phyloP scores from a whole-genome alignment of 2,888 invertebrate species.

The Tetragonula carbonaria region DNA sequence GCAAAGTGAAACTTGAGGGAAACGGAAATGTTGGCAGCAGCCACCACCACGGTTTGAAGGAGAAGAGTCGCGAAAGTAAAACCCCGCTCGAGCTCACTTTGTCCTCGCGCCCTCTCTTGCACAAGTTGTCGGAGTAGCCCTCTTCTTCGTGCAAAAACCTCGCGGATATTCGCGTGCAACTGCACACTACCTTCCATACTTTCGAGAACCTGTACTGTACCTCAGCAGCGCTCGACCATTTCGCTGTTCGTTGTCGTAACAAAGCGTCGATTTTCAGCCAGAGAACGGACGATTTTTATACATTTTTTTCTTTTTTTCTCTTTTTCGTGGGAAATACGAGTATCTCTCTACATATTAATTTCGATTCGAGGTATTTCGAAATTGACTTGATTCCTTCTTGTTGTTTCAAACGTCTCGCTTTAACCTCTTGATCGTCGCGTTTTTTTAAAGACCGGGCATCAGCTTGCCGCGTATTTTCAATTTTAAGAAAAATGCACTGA shows the following conservation, averaged over 20 bases:
- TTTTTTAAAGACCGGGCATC: too few relatives aligned
- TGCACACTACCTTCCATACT: not conserved
- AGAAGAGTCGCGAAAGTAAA: conserved; percentile 16
- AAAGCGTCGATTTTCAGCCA: conserved; percentile 13
- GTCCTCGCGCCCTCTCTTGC: conserved; percentile 27
- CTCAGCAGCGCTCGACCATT: conserved; percentile 8
- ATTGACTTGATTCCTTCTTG: too few relatives aligned
- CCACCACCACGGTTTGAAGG: not conserved
- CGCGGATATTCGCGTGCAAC: conserved; percentile 21
- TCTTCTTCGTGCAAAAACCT: conserved; percentile 48
- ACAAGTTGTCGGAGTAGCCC: conserved; percentile 45
- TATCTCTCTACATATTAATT: too few relatives aligned
- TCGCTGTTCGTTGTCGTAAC: conserved; percentile 24
- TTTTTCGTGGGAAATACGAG: too few relatives aligned
- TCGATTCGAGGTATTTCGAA: too few relatives aligned
- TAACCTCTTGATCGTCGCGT: too few relatives aligned
- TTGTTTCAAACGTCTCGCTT: too few relatives aligned
- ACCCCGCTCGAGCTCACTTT: conserved; percentile 25
- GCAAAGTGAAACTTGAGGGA: not conserved
- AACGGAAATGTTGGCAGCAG: conserved; percentile 5
- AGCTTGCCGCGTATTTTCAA: too few relatives aligned
- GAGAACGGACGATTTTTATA: not conserved
- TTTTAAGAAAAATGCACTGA: too few relatives aligned
- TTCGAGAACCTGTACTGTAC: conserved; percentile 1
- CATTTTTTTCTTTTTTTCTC: too few relatives aligned